These are phyloP conservation scores for Notodonta ziczac DNA, from an alignment of 2,888 invertebrate species.

Conservation along the genomic window DNA sequence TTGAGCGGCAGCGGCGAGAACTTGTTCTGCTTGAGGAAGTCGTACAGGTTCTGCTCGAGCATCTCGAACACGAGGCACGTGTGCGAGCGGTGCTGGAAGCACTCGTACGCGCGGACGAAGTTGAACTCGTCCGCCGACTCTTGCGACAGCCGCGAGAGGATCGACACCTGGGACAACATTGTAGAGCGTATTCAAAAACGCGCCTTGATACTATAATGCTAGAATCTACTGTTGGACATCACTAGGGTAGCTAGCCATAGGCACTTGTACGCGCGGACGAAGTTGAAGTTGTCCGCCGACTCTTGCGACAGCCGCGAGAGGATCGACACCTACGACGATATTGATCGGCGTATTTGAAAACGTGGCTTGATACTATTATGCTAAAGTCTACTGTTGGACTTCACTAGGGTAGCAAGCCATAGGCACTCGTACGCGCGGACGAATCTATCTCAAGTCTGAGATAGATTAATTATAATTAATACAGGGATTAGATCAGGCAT, in stretches of 20 bases:
- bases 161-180: conserved; percentile 87
- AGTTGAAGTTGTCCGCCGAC: conserved; percentile 99
- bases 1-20: conserved; percentile 99
- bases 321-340: conserved; percentile 89
- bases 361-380: too few relatives aligned
- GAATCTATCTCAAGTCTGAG: conserved; percentile 30
- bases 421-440: conserved; percentile 99
- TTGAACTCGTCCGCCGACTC: conserved; percentile 99
- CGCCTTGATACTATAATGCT: too few relatives aligned
- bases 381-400: too few relatives aligned
- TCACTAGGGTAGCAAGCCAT: too few relatives aligned
- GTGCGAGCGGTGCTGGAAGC: conserved; percentile 99
- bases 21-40: conserved; percentile 99
- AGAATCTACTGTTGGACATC: too few relatives aligned
- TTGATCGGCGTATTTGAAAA: too few relatives aligned
- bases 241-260: too few relatives aligned
- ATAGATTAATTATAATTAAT: too few relatives aligned
- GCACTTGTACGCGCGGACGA: conserved; percentile 99
- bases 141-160: conserved; percentile 95
- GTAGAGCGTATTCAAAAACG: too few relatives aligned
- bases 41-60: conserved; percentile 99
- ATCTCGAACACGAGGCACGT: conserved; percentile 99
- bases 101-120: conserved; percentile 99
- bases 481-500: too few relatives aligned
- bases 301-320: conserved; percentile 96